Percentiles rank a stretch among this genome's conserved stretches.
These are phyloP conservation scores for Quadroppia sp. DNA, from an alignment of 2,888 invertebrate species.

Conservation along the genomic window DNA sequence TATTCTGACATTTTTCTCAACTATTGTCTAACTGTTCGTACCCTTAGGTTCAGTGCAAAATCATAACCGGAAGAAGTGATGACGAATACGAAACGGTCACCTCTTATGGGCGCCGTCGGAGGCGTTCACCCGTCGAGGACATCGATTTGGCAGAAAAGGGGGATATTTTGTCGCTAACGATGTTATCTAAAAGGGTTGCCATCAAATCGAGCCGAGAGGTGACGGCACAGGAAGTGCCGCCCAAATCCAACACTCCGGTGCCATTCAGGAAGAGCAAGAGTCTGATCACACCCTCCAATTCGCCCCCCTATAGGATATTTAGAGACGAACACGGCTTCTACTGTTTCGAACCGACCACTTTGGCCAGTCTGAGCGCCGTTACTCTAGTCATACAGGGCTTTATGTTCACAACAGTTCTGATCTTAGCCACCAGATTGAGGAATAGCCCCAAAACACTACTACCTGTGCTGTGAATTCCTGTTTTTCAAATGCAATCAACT, in stretches of 20 bases:
- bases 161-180: constrained; percentile 44
- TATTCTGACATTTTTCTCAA: no score
- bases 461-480: no score
- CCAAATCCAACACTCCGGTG: neutral
- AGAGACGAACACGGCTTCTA: constrained; percentile 40
- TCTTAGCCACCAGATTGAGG: constrained; percentile 45
- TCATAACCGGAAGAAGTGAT: constrained; percentile 48
- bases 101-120: constrained; percentile 46
- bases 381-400: constrained; percentile 46
- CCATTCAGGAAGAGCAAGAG: constrained; percentile 10
- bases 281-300: constrained; percentile 29
- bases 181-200: constrained; percentile 45
- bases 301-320: neutral
- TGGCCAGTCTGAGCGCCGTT: constrained; percentile 45
- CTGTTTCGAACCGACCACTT: constrained; percentile 47
- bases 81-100: constrained; percentile 47
- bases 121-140: constrained; percentile 36
- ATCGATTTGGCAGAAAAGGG: constrained; percentile 36
- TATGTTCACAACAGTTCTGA: constrained; percentile 44
- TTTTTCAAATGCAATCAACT: no score
- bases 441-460: neutral
- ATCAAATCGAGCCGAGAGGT: constrained; percentile 37
- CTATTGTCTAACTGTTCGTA: no score
- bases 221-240: neutral
- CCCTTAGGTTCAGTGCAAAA: constrained; percentile 48